Base-by-base conservation (phyloP, 1,140 invertebrate species). In the Lucilia cuprina region DNA sequence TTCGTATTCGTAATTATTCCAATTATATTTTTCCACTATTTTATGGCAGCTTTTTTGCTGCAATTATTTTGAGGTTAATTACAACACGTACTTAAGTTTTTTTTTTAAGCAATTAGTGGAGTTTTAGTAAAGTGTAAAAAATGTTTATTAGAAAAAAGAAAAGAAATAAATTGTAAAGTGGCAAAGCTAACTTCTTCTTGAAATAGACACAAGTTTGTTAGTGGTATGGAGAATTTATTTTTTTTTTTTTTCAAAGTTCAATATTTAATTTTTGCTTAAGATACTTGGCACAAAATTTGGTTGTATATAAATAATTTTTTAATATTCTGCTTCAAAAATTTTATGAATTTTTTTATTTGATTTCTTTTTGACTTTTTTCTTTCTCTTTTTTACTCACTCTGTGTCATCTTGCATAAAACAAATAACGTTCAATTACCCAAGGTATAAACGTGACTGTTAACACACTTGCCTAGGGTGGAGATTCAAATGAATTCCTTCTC, bases 391-490 rank as follows among this genome's bases (percentile, higher is more conserved):
- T 60, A 41, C 25, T 30, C 25, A 30, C 25, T 30, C 2, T 8
- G 41, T 10, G 5, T 41, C 41, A 41, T 41, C 41, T 41, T 41
- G 41, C 12, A 14, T 12, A 75, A 78, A 47, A 78, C 49, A 78
- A 78, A 78, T 78, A 78, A 78, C 75, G 41, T 78, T 41, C 35
- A 78, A 78, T 78, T 78, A 78, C 41, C 75, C 17, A 78, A 78
- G 75, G 75, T 78, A 78, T 47, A 78, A 78, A 78, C 75, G 75
- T 78, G 75, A 78, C 75, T 78, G 41, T 78, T 41, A 77, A 41
- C n/a, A 47, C 75, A 17, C 17, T 78, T 5, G 75, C 35, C 47
- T 19, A 17, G 47, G 74, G 25, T 30, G 25, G 74, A 17, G 8
- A 41, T 77, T 77, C 8, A 5, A 41, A 21, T 30, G 25, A 30